Base-by-base conservation (phyloP, 2,113 vertebrate genomes). In the Blennius ocellaris region DNA sequence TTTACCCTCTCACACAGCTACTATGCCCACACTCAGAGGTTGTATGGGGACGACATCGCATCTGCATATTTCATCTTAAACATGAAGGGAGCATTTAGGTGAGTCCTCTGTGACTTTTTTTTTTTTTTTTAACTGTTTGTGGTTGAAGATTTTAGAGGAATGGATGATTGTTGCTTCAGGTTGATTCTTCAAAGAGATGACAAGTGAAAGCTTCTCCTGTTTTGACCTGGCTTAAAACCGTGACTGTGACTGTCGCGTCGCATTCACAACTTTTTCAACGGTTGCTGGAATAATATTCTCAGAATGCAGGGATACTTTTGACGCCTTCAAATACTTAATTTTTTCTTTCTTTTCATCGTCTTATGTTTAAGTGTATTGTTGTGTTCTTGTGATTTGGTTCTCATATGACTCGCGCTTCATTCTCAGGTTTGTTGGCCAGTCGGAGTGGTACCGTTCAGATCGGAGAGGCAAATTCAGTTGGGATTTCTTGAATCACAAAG, bases 11-110 rank as follows among this genome's bases (percentile, higher is more conserved):
- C 9, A 5, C 41, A 55, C 89, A 97, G 96, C 38, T 86, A 85
- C 74, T 90, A 69, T 63, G 15, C 61, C 12, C 53, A 74, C 73
- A 76, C 90, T 0, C 11, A 77, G 62, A 3, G 45, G 0, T 21
- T 0, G 0, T 88, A 93, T 1, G 95, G 96, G 0, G 30, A 69
- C 0, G 61, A 94, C 3, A 3, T 92, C 0, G 92, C 89, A 7
- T 85, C 93, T 0, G 95, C 94, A 0, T 82, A 83, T 79, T 96
- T 89, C 66, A 37, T 94, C 71, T 74, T 96, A 76, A 83, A 73
- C 58, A 75, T 93, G 11, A 91, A 86, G 6, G 96, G 96, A 41
- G 74, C 90, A 3, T 92, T 96, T 76, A 94, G 94, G 96, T 97
- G 92, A 41, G 81, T 71, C 69, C 0, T 11, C 45, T 30, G 21